Base-by-base conservation (phyloP, 2,797 vertebrate species). In the Podarcis siculus region DNA sequence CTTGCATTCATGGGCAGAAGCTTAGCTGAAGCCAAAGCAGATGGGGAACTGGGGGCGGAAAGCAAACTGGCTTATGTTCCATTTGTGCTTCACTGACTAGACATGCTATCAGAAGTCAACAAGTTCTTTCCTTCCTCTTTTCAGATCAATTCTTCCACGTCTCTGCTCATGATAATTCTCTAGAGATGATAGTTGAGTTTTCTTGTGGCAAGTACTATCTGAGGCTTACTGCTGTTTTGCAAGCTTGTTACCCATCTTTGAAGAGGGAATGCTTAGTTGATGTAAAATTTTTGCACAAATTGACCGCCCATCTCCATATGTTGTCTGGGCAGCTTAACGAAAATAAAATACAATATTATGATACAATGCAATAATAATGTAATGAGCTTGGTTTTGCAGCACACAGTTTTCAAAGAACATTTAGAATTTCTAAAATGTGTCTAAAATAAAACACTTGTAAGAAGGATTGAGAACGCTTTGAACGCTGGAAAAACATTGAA, bases 131-230 rank as follows among this genome's bases (percentile, higher is more conserved):
- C 87, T 82, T 93, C 84, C 93, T 90, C 90, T 90, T 85, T 95
- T 86, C 90, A 93, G 95, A 94, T 94, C 90, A 86, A 90, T 94
- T 94, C 89, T 95, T 90, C 91, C 81, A 90, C 88, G 92, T 94
- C 35, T 8, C 32, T 86, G 84, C 90, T 90, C 4, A 0, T 88
- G 64, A 80, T 89, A 10, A 83, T 61, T 85, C 80, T 89, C 7
- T 13, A 85, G 2, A 37, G 32, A 5, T 71, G 19, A 87, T 5
- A 55, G 49, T 21, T 71, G 21, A 17, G 23, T 55, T 88, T 79
- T 42, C 82, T 79, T 66, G 67, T 82, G 78, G 67, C 15, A 32
- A 82, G 71, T 32, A 58, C 55, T 75, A 32, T 10, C 32, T 12
- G 67, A 35, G 25, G n/a, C 67, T 64, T 81, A 42, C 73, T 75